Evolutionary conservation across 2,888 invertebrate genomes (phyloP), one percentile per base, ranked within the genome.

Genomic region (Prosapia bicincta): DNA sequence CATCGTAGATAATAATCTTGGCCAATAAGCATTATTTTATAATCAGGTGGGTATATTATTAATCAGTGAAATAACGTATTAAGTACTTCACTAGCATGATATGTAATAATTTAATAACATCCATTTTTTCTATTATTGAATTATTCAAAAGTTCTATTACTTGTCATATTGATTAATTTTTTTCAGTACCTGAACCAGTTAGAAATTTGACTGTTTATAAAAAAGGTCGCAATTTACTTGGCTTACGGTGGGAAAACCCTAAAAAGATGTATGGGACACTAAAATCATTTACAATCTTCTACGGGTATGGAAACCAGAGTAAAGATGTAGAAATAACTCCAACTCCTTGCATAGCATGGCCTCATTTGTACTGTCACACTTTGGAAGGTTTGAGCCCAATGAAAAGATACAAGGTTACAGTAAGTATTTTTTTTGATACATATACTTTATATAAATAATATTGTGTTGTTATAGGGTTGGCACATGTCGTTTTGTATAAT

Each of bases 201-300:
- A n/a, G 28, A 23, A 72, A 65, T 20, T 66, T 72, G 30, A 72
- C 72, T 13, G 66, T 72, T 13, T 72, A 72, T 66, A 72, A 72
- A 66, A 26, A 30, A 30, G 72, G 72, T 9, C 20, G 72, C 9
- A 65, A 28, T 13, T 66, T 72, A 66, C 24, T 72, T 25, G 72
- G 72, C 3, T 30, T 72, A 15, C 66, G 72, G 20, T 72, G 72
- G 72, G 66, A 25, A 3, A 32, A n/a, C 9, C 72, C 72, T 13
- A 24, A 65, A 20, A 26, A 25, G 3, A 20, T 20, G 9, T 66
- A 72, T 20, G 66, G 72, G 2, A 30, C 13, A 9, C 66, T 72
- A 7, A 66, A 72, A 26, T 66, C 72, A 9, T 72, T 72, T 28
- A 72, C 66, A 9, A 26, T 72, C 20, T 13, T 30, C 3, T 28